These are phyloP conservation scores for Bombus polaris DNA, from an alignment of 1,140 invertebrate genomes.

Conservation along the genomic window DNA sequence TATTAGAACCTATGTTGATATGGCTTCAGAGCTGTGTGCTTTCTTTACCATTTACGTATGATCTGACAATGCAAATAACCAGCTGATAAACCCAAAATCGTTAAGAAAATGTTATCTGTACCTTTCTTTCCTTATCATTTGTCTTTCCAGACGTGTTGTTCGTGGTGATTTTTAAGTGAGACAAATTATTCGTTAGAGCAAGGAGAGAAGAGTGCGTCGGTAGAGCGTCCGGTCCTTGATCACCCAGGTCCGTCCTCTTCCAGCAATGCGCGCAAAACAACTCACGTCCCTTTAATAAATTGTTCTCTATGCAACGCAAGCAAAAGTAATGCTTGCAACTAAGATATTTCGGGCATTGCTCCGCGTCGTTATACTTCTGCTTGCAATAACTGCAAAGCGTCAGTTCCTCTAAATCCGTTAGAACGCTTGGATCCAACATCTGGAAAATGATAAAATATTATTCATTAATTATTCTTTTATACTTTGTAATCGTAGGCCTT, in stretches of 20 bases:
- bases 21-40: slow-evolving; percentile 65
- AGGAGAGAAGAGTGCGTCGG: slow-evolving; percentile 87
- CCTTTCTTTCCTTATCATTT: slow-evolving; percentile 83
- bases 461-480: neutral
- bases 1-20: slow-evolving; percentile 59
- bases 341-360: slow-evolving; percentile 88
- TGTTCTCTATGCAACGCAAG: slow-evolving; percentile 87
- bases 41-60: slow-evolving; percentile 28
- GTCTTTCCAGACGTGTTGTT: slow-evolving; percentile 78
- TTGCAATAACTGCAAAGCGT: slow-evolving; percentile 88
- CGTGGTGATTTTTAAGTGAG: slow-evolving; percentile 83
- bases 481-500: neutral
- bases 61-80: slow-evolving; percentile 7
- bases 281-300: slow-evolving; percentile 85
- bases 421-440: slow-evolving; percentile 83
- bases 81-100: neutral
- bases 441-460: slow-evolving; percentile 59
- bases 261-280: slow-evolving; percentile 88
- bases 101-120: slow-evolving; percentile 50
- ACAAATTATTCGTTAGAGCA: slow-evolving; percentile 85
- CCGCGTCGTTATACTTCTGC: slow-evolving; percentile 87
- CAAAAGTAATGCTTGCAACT: slow-evolving; percentile 91
- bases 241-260: slow-evolving; percentile 86
- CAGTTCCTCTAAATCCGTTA: slow-evolving; percentile 87
- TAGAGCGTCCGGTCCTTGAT: slow-evolving; percentile 85